Evolutionary conservation across 2,888 invertebrate species (phyloP).

Genomic region (Cancer borealis): DNA sequence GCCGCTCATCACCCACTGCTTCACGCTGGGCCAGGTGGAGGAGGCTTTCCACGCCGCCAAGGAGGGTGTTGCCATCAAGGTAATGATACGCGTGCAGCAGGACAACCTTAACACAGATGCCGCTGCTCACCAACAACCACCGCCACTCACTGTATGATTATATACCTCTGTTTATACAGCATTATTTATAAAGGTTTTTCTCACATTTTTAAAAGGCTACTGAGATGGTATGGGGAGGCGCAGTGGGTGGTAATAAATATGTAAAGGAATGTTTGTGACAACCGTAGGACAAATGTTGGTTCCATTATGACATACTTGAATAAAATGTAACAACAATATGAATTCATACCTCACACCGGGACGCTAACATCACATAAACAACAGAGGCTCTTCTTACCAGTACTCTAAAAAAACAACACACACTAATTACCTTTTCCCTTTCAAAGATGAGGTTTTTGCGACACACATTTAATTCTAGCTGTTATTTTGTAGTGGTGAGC

Average conservation of each 20-base stretch:
- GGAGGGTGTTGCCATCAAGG: conserved; percentile 82
- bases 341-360: too few relatives aligned
- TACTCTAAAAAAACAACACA: too few relatives aligned
- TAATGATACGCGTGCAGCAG: conserved; percentile 34
- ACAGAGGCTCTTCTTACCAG: too few relatives aligned
- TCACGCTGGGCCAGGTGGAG: conserved; percentile 83
- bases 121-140: background rate
- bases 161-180: background rate
- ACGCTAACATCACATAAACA: too few relatives aligned
- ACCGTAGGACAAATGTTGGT: background rate
- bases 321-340: background rate
- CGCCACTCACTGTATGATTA: background rate
- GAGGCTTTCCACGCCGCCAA: conserved; percentile 82
- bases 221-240: background rate
- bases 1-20: conserved; percentile 91
- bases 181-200: background rate
- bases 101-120: background rate
- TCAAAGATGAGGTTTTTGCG: too few relatives aligned
- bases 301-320: background rate
- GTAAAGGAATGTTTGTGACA: background rate
- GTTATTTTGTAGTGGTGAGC: too few relatives aligned
- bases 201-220: background rate
- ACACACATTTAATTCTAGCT: too few relatives aligned
- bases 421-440: too few relatives aligned
- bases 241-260: background rate